Conservation (phyloP, 1,140 invertebrate species). For the Bombus vancouverensis region DNA sequence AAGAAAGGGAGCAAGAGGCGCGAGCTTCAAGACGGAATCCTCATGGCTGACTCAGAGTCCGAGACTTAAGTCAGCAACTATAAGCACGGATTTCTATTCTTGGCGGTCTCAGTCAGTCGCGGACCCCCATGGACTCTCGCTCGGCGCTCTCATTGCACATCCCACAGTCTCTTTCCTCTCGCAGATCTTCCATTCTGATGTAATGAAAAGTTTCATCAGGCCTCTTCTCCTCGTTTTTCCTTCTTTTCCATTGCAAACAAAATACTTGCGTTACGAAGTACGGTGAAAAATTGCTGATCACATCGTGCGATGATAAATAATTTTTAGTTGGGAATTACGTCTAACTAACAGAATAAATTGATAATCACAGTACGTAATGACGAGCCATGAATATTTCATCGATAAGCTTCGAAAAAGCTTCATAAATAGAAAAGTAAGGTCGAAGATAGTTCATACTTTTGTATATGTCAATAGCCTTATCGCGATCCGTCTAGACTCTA, state of each 20-base stretch:
- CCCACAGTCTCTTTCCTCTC: conserved; percentile 21
- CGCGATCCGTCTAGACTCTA: too few species aligned
- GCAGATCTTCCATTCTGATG: background rate
- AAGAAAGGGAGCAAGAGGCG: conserved; percentile 44
- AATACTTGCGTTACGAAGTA: too few species aligned
- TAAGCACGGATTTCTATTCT: conserved; percentile 70
- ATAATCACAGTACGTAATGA: too few species aligned
- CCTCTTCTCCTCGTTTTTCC: background rate
- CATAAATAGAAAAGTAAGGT: too few species aligned
- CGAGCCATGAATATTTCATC: too few species aligned
- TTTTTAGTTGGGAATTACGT: too few species aligned
- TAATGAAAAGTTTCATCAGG: background rate
- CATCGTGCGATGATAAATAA: too few species aligned
- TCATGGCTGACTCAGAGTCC: conserved; percentile 65
- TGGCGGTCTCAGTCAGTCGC: conserved; percentile 59
- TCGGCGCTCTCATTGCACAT: conserved; percentile 33
- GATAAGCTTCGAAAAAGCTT: too few species aligned
- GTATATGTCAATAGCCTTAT: too few species aligned
- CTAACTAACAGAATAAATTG: too few species aligned
- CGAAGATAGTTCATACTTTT: too few species aligned
- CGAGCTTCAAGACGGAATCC: conserved; percentile 62
- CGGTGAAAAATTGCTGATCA: too few species aligned
- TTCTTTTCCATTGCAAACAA: background rate
- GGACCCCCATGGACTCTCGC: conserved; percentile 72
- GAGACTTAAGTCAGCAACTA: conserved; percentile 56